These are phyloP conservation scores for Chrysopa pallens DNA, from an alignment of 1,140 invertebrate species.

Conservation along the genomic window DNA sequence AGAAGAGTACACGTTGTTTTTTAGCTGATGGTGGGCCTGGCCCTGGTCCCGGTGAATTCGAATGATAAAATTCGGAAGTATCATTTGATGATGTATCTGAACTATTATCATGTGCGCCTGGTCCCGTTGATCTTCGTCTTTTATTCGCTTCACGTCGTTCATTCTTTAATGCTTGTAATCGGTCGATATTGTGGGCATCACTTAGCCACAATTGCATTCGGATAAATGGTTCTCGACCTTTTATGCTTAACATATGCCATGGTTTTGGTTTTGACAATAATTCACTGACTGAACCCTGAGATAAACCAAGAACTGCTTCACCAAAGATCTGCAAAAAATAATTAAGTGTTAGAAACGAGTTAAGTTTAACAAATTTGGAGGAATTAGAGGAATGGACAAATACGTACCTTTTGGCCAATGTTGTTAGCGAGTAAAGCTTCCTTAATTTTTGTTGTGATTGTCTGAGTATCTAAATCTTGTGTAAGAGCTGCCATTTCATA, in stretches of 20 bases:
- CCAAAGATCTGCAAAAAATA: constrained; percentile 62
- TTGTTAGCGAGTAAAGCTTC: constrained; percentile 92
- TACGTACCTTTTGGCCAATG: constrained; percentile 79
- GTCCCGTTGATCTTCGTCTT: constrained; percentile 55
- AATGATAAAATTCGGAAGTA: constrained; percentile 75
- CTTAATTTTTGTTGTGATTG: constrained; percentile 93
- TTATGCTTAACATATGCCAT: constrained; percentile 98
- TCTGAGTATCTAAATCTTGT: constrained; percentile 89
- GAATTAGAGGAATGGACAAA: not conserved
- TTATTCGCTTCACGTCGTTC: constrained; percentile 81
- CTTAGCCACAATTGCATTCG: constrained; percentile 95
- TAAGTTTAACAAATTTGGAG: too few species aligned
- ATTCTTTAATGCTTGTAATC: constrained; percentile 70
- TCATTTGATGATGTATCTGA: constrained; percentile 76
- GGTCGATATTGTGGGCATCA: constrained; percentile 84
- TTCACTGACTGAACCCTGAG: constrained; percentile 94
- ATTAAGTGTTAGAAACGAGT: not conserved
- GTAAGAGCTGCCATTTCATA: constrained; percentile 95
- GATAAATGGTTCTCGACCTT: constrained; percentile 94
- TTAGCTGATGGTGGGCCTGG: constrained; percentile 63
- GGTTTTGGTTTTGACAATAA: constrained; percentile 94
- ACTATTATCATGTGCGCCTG: constrained; percentile 62
- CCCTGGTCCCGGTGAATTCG: constrained; percentile 57
- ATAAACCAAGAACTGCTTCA: constrained; percentile 86
- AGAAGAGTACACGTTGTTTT: constrained; percentile 87